phyloP scores from a whole-genome alignment of 2,113 vertebrate genomes.

The Phalacrocorax pelagicus region DNA sequence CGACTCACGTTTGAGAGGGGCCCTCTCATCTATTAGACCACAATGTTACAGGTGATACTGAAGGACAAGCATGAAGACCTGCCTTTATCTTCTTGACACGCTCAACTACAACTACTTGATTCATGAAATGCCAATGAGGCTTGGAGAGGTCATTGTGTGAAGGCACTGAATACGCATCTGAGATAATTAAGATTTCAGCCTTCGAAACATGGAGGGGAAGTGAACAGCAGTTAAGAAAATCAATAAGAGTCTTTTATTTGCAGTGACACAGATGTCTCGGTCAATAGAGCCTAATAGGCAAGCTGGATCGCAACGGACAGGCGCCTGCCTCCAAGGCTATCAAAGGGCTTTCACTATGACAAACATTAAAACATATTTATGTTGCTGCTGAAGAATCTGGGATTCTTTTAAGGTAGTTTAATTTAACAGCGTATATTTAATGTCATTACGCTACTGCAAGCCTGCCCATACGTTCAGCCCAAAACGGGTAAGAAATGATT shows the following conservation, averaged over 20 bases:
- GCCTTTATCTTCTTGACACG: conserved; percentile 84
- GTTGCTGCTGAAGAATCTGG: conserved; percentile 43
- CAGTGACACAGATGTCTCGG: conserved; percentile 99
- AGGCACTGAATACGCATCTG: conserved; percentile 88
- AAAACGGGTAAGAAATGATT: conserved; percentile 22
- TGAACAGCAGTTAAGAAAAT: conserved; percentile 95
- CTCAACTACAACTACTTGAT: conserved; percentile 80
- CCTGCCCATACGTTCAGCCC: not conserved
- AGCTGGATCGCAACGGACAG: conserved; percentile 87
- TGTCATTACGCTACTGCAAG: not conserved
- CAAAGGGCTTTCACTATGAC: conserved; percentile 69
- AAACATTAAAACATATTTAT: conserved; percentile 73
- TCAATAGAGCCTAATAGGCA: conserved; percentile 99
- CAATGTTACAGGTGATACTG: conserved; percentile 76
- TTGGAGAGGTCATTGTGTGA: conserved; percentile 78
- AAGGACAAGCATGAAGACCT: conserved; percentile 70
- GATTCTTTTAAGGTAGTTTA: conserved; percentile 40
- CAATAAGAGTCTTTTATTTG: conserved; percentile 98
- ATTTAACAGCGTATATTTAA: conserved; percentile 58
- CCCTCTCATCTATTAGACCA: conserved; percentile 62
- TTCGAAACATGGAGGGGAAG: conserved; percentile 89
- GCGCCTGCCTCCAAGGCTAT: conserved; percentile 77
- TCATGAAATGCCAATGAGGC: conserved; percentile 83
- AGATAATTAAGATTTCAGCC: conserved; percentile 99
- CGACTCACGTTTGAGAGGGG: not conserved